Evolutionary conservation across 2,797 vertebrate genomes (phyloP).

Genomic region (Xiphorhynchus erythropygius): DNA sequence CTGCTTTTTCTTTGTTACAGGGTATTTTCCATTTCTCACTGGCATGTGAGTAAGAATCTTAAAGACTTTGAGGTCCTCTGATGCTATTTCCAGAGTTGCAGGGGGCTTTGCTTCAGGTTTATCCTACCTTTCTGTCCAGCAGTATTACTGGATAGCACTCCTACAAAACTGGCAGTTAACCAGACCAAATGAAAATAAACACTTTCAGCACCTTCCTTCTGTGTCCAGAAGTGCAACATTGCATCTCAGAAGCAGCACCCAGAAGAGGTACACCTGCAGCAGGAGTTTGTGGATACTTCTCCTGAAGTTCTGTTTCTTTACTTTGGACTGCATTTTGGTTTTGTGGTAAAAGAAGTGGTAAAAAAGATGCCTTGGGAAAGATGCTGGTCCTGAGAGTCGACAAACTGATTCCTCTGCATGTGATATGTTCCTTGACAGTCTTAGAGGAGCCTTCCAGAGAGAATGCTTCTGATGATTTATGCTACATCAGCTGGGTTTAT

Average conservation of each 20-base stretch:
- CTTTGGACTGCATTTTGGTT: background rate
- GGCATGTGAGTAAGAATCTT: background rate
- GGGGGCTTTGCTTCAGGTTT: background rate
- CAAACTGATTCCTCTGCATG: background rate
- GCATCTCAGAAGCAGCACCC: background rate
- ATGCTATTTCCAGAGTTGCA: background rate
- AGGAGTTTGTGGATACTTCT: background rate
- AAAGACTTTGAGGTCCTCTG: background rate
- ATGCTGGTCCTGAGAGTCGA: background rate
- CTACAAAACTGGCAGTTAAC: background rate
- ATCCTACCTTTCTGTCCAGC: background rate
- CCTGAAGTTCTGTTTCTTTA: rapidly evolving
- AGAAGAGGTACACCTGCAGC: background rate
- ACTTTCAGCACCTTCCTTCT: background rate
- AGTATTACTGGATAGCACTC: background rate
- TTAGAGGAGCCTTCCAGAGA: background rate
- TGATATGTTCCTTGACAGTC: background rate
- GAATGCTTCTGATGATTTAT: background rate
- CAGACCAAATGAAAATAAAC: background rate
- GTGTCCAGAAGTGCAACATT: background rate
- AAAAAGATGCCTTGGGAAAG: background rate
- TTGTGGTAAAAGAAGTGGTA: background rate
- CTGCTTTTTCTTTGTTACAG: background rate
- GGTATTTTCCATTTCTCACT: background rate
- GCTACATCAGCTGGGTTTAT: background rate